Percentiles rank a stretch among this genome's conserved stretches.
phyloP scores from a whole-genome alignment of 1,140 invertebrate species.

The Lepidurus apus region DNA sequence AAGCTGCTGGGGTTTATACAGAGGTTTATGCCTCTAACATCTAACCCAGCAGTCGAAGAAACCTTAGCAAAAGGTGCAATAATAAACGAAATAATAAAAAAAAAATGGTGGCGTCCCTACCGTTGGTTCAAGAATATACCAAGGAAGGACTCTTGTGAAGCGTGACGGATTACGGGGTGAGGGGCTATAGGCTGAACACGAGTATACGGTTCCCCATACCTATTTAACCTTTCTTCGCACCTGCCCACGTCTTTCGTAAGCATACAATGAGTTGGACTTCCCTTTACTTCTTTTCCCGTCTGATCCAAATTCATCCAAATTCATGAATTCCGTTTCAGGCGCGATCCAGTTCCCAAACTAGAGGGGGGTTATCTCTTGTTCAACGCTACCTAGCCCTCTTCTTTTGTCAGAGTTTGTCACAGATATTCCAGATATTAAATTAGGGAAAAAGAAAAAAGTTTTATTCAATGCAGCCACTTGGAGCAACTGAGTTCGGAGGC shows the following conservation, averaged over 20 bases:
- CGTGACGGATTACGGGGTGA: not conserved
- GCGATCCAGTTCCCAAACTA: not conserved
- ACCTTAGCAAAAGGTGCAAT: not conserved
- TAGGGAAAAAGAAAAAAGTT: not conserved
- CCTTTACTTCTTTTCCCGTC: not conserved
- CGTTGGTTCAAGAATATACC: not conserved
- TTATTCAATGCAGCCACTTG: not conserved
- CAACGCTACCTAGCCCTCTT: not conserved
- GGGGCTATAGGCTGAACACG: not conserved
- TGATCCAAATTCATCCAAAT: constrained; percentile 10
- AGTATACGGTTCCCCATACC: not conserved
- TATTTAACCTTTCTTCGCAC: not conserved
- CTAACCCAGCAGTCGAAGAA: not conserved
- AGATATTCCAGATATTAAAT: not conserved
- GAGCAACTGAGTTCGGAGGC: too few relatives aligned
- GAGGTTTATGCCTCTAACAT: not conserved
- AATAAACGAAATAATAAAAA: not conserved
- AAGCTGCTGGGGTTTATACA: not conserved
- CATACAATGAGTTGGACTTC: too few relatives aligned
- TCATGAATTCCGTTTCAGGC: not conserved
- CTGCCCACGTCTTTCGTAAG: not conserved
- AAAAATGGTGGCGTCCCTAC: not conserved
- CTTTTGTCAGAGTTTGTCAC: not conserved
- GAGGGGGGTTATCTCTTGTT: not conserved
- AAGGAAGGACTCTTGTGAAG: not conserved